phyloP scores from a whole-genome alignment of 2,797 vertebrate genomes.

The Tragopan temminckii region DNA sequence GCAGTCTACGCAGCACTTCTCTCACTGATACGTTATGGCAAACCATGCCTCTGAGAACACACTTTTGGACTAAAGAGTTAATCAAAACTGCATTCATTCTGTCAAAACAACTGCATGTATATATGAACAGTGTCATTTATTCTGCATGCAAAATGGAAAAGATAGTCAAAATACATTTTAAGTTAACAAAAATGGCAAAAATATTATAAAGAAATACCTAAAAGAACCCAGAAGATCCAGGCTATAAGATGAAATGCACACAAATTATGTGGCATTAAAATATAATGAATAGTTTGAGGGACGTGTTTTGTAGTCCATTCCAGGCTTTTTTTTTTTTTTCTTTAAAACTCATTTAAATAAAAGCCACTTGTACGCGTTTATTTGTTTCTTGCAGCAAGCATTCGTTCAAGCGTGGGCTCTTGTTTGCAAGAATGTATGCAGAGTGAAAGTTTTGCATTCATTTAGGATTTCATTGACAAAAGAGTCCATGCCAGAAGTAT shows the following conservation, averaged over 20 bases:
- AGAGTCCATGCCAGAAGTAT: background rate
- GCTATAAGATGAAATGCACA: background rate
- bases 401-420: constrained; percentile 50
- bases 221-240: background rate
- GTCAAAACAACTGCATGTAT: background rate
- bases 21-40: background rate
- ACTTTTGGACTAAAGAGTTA: background rate
- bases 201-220: background rate
- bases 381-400: constrained; percentile 7
- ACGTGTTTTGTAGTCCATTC: background rate
- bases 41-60: background rate
- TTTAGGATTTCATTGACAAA: constrained; percentile 42
- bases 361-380: background rate
- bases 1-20: background rate
- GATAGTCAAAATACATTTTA: background rate
- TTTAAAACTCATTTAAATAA: constrained; percentile 17
- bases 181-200: background rate
- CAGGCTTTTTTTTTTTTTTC: background rate
- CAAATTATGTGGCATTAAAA: background rate
- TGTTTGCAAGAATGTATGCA: constrained; percentile 28
- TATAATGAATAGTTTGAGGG: background rate
- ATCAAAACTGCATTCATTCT: background rate
- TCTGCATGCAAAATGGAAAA: background rate
- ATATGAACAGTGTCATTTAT: background rate
- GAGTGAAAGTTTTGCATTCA: constrained; percentile 31